Evolutionary conservation across 2,113 vertebrate species (phyloP).

Genomic region (Phylloscopus trochiloides): DNA sequence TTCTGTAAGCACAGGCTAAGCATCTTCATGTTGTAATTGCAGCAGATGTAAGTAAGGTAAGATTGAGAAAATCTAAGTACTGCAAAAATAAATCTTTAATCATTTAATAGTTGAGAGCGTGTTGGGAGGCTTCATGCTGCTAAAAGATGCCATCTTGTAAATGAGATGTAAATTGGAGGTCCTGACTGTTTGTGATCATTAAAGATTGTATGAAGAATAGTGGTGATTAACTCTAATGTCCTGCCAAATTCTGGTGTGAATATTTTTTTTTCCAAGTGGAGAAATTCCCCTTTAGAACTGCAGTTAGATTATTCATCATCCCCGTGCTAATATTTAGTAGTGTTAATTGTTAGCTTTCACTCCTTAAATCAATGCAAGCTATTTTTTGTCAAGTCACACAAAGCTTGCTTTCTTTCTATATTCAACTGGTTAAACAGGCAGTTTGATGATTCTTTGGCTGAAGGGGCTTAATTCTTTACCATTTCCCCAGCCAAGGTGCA

Average conservation of each 20-base stretch:
- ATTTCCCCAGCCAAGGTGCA: background rate
- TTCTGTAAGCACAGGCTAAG: background rate
- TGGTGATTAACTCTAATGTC: slow-evolving; percentile 45
- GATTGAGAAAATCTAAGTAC: background rate
- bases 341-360: background rate
- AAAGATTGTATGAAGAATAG: slow-evolving; percentile 44
- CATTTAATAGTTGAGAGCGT: background rate
- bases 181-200: slow-evolving; percentile 52
- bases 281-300: background rate
- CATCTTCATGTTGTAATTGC: background rate
- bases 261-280: background rate
- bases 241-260: slow-evolving; percentile 39
- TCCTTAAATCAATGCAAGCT: background rate
- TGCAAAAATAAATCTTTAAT: slow-evolving; percentile 42
- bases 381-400: background rate
- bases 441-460: background rate
- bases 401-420: background rate
- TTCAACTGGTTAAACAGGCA: background rate
- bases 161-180: slow-evolving; percentile 59
- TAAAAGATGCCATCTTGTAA: slow-evolving; percentile 45
- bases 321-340: background rate
- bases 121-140: slow-evolving; percentile 31
- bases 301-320: background rate
- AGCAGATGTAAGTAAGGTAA: background rate
- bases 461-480: background rate